These are phyloP conservation scores for Diachasma alloeum DNA, from an alignment of 1,140 invertebrate genomes.

Conservation along the genomic window DNA sequence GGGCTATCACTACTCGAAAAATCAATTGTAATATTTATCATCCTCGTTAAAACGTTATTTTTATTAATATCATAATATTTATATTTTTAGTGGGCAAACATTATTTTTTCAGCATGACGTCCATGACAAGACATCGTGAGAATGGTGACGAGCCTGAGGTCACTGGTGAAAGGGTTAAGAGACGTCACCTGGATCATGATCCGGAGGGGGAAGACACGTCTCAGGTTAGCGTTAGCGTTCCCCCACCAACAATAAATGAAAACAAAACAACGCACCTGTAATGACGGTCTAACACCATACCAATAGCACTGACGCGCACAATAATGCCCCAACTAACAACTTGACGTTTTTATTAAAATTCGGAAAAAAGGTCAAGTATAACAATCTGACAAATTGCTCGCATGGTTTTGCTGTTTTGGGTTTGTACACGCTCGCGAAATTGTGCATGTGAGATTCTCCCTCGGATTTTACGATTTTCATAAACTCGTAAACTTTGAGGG, in stretches of 20 bases:
- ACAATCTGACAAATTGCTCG: constrained; percentile 32
- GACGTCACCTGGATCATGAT: constrained; percentile 59
- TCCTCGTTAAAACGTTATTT: too few species aligned
- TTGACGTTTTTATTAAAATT: constrained; percentile 23
- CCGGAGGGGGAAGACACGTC: constrained; percentile 66
- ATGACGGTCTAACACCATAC: constrained; percentile 31
- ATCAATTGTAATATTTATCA: constrained; percentile 69
- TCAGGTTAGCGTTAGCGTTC: constrained; percentile 69
- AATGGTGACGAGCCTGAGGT: constrained; percentile 63
- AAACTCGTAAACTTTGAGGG: not conserved
- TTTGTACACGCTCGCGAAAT: not conserved
- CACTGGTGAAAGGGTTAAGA: constrained; percentile 48
- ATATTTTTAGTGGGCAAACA: too few species aligned
- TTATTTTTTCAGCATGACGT: constrained; percentile 45
- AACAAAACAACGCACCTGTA: constrained; percentile 34
- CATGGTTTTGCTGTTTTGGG: constrained; percentile 5
- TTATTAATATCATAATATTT: too few species aligned
- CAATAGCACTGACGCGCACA: not conserved
- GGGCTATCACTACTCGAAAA: constrained; percentile 88
- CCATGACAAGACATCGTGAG: constrained; percentile 57
- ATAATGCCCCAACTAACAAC: constrained; percentile 48
- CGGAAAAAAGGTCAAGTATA: constrained; percentile 62
- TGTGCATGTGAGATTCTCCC: not conserved
- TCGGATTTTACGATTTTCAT: not conserved
- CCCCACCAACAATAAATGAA: constrained; percentile 44